These are phyloP conservation scores for Oryctolagus cuniculus DNA, from an alignment of 2,113 vertebrate species.

Conservation along the genomic window mOryCun1.1 NC_091439.1:57615001-57615500, in stretches of 20 bases:
- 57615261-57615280: not conserved
- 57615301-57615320: not conserved
- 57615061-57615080: constrained; percentile 13
- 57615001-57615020: not conserved
- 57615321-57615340: not conserved
- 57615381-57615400: not conserved
- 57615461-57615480: not conserved
- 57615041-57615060: not conserved
- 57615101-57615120: not conserved
- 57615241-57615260: not conserved
- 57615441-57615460: not conserved
- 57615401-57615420: not conserved
- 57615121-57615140: not conserved
- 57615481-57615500: not conserved
- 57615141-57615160: not conserved
- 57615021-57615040: not conserved
- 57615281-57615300: not conserved
- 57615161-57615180: not conserved
- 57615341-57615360: not conserved
- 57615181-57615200: not conserved
- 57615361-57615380: not conserved
- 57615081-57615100: constrained; percentile 6
- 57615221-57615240: not conserved
- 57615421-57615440: not conserved
- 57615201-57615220: not conserved